Percentiles rank a stretch among this genome's conserved stretches.
Evolutionary conservation across 2,113 vertebrate genomes (phyloP).

Genomic region (Hipposideros armiger): DNA sequence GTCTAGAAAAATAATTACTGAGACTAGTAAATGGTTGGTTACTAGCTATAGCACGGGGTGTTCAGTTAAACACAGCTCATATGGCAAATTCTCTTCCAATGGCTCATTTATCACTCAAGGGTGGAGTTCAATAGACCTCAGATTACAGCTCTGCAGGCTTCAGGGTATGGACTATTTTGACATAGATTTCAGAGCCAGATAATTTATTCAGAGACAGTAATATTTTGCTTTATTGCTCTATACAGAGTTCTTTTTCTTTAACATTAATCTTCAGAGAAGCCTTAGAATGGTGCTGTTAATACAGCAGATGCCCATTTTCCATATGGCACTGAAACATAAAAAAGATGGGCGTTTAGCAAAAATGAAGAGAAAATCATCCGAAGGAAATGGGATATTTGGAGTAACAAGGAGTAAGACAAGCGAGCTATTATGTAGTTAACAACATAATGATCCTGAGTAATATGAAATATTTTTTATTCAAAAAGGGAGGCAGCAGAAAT

Average conservation of each 20-base stretch:
- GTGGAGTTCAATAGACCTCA: not conserved
- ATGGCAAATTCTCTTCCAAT: not conserved
- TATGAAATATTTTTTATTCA: not conserved
- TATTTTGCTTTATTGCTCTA: not conserved
- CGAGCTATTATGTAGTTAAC: not conserved
- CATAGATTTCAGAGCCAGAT: not conserved
- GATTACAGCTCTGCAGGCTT: not conserved
- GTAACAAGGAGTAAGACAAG: not conserved
- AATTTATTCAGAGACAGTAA: not conserved
- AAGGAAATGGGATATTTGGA: not conserved
- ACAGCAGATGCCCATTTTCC: not conserved
- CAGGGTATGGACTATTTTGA: not conserved
- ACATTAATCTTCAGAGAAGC: not conserved
- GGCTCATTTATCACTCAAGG: not conserved
- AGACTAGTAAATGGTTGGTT: not conserved
- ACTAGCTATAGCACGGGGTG: not conserved
- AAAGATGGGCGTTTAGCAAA: not conserved
- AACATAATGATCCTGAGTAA: not conserved
- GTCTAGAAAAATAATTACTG: slow-evolving; percentile 34
- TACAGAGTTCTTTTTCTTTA: not conserved
- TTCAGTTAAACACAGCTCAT: not conserved
- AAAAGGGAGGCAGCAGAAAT: not conserved
- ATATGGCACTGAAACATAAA: not conserved
- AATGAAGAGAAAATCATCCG: not conserved
- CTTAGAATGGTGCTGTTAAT: not conserved